Conservation (phyloP, 2,888 invertebrate species). For the Flabesymbios commensalis region DNA sequence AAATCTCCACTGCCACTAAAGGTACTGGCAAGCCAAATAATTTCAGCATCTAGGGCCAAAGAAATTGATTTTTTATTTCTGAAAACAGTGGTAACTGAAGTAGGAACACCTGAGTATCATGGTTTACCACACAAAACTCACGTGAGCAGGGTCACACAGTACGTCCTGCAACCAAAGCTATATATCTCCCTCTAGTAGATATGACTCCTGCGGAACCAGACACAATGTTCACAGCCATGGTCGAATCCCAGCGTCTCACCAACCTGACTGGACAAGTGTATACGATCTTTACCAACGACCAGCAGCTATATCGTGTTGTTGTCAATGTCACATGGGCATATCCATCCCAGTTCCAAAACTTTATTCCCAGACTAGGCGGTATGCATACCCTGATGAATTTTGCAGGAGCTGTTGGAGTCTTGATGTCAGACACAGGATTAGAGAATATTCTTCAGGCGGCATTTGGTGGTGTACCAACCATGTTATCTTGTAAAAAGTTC, state of each 20-base stretch:
- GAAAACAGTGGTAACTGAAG: not conserved
- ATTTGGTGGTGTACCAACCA: slow-evolving; percentile 34
- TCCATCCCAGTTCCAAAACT: slow-evolving; percentile 21
- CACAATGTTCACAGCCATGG: slow-evolving; percentile 26
- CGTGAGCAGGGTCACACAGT: slow-evolving; percentile 18
- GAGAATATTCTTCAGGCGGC: slow-evolving; percentile 28
- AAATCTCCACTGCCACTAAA: not conserved
- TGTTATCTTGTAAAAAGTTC: slow-evolving; percentile 39
- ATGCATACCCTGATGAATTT: slow-evolving; percentile 41
- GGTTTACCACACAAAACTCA: slow-evolving; percentile 26
- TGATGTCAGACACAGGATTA: slow-evolving; percentile 37
- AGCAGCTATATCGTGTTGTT: slow-evolving; percentile 25
- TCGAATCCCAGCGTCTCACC: slow-evolving; percentile 17
- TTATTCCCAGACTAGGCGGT: slow-evolving; percentile 31
- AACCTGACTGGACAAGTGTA: slow-evolving; percentile 15
- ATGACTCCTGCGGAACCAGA: slow-evolving; percentile 27
- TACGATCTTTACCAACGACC: slow-evolving; percentile 29
- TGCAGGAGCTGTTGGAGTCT: slow-evolving; percentile 29
- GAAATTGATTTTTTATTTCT: slow-evolving; percentile 19
- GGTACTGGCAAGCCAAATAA: not conserved
- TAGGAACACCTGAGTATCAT: slow-evolving; percentile 17
- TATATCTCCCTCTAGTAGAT: slow-evolving; percentile 27
- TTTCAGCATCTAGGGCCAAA: not conserved
- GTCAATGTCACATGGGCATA: slow-evolving; percentile 33
- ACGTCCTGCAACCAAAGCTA: slow-evolving; percentile 18